phyloP scores from a whole-genome alignment of 2,888 invertebrate genomes.

The Drosophila mercatorum region DNA sequence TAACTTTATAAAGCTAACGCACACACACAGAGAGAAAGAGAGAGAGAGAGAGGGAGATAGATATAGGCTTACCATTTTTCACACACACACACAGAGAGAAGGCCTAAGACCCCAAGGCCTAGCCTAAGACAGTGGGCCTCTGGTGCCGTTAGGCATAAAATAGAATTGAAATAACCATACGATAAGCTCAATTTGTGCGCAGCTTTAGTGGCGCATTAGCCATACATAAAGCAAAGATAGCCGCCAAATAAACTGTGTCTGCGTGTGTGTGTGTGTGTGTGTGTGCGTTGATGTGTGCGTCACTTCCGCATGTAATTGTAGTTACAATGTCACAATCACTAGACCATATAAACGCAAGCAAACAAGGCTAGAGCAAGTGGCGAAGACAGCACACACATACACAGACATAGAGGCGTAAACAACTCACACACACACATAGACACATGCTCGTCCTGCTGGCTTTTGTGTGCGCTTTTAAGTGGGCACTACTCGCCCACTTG shows the following conservation, averaged over 20 bases:
- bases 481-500: constrained; percentile 67
- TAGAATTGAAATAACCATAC: constrained; percentile 81
- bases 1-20: constrained; percentile 63
- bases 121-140: constrained; percentile 32
- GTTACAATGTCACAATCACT: constrained; percentile 81
- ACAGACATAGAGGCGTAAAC: constrained; percentile 14
- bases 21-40: constrained; percentile 13
- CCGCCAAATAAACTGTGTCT: constrained; percentile 51
- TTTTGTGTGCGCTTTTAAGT: constrained; percentile 71
- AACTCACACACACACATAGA: constrained; percentile 11
- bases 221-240: constrained; percentile 78
- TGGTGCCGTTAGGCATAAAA: constrained; percentile 66
- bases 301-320: constrained; percentile 81
- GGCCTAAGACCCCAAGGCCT: constrained; percentile 44
- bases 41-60: not conserved
- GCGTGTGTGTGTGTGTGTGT: constrained; percentile 25
- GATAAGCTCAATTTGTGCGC: constrained; percentile 80
- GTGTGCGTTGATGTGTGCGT: constrained; percentile 75
- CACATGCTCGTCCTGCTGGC: constrained; percentile 16
- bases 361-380: constrained; percentile 38
- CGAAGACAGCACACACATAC: constrained; percentile 15
- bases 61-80: constrained; percentile 70
- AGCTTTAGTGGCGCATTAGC: constrained; percentile 79
- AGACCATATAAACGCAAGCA: constrained; percentile 78
- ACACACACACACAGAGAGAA: constrained; percentile 75